Percentiles rank a stretch among this genome's conserved stretches.
Evolutionary conservation across 2,797 vertebrate genomes (phyloP).

Genomic region (Uromys caudimaculatus): DNA sequence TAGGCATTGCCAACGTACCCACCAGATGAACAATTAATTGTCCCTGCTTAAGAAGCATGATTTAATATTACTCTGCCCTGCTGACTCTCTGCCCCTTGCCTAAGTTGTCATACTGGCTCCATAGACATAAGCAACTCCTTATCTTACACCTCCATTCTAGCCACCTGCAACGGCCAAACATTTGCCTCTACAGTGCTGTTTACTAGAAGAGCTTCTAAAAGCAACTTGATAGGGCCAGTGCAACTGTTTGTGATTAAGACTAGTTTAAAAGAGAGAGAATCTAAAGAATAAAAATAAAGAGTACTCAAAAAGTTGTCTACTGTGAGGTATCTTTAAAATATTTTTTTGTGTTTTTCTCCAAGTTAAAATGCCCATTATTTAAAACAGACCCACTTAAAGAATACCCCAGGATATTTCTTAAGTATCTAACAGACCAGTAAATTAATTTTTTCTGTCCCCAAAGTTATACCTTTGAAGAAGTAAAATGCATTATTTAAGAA

Average conservation of each 20-base stretch:
- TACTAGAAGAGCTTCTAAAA: not conserved
- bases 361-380: conserved; percentile 50
- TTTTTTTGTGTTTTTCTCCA: conserved; percentile 59
- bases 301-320: conserved; percentile 27
- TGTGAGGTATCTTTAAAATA: conserved; percentile 54
- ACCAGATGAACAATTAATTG: not conserved
- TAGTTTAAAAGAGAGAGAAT: conserved; percentile 47
- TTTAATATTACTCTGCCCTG: not conserved
- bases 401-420: conserved; percentile 38
- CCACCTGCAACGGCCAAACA: not conserved
- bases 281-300: conserved; percentile 1
- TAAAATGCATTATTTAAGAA: not conserved
- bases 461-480: not conserved
- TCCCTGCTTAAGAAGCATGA: not conserved
- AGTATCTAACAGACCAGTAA: not conserved
- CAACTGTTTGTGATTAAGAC: conserved; percentile 53
- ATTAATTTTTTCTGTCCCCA: not conserved
- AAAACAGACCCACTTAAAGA: conserved; percentile 31
- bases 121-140: not conserved
- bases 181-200: not conserved
- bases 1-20: not conserved
- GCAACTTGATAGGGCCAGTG: not conserved
- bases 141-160: not conserved
- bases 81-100: fast-evolving
- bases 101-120: not conserved